Evolutionary conservation across 1,140 invertebrate genomes (phyloP).

Genomic region (Hypothenemus hampei): DNA sequence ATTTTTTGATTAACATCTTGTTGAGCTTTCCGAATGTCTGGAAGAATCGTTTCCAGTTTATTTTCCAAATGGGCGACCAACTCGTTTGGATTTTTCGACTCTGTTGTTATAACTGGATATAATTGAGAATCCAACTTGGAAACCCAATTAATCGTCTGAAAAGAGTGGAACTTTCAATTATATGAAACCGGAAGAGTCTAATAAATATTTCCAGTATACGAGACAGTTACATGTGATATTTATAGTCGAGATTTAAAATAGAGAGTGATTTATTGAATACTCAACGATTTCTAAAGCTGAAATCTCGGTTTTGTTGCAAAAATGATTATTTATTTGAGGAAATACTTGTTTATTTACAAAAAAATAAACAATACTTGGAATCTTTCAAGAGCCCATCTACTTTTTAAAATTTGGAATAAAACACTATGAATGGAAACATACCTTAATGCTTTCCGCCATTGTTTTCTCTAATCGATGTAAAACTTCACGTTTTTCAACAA

Average conservation of each 20-base stretch:
- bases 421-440: no score
- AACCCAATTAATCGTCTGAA: slow-evolving; percentile 68
- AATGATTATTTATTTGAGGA: no score
- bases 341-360: no score
- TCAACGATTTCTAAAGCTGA: background rate
- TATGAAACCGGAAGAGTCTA: background rate
- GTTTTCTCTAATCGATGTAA: slow-evolving; percentile 63
- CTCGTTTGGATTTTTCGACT: slow-evolving; percentile 54
- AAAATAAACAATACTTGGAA: no score
- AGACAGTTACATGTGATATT: background rate
- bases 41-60: slow-evolving; percentile 56
- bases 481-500: slow-evolving; percentile 61
- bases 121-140: slow-evolving; percentile 68
- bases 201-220: background rate
- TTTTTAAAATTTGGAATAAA: no score
- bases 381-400: no score
- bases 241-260: slow-evolving; percentile 1
- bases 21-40: slow-evolving; percentile 60
- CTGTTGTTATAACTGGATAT: slow-evolving; percentile 69
- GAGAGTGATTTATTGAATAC: background rate
- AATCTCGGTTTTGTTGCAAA: no score
- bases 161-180: no score
- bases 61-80: slow-evolving; percentile 57
- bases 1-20: slow-evolving; percentile 67
- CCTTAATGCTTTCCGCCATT: slow-evolving; percentile 69